These are phyloP conservation scores for Zaprionus ornatus DNA, from an alignment of 1,140 invertebrate genomes.

Conservation along the genomic window DNA sequence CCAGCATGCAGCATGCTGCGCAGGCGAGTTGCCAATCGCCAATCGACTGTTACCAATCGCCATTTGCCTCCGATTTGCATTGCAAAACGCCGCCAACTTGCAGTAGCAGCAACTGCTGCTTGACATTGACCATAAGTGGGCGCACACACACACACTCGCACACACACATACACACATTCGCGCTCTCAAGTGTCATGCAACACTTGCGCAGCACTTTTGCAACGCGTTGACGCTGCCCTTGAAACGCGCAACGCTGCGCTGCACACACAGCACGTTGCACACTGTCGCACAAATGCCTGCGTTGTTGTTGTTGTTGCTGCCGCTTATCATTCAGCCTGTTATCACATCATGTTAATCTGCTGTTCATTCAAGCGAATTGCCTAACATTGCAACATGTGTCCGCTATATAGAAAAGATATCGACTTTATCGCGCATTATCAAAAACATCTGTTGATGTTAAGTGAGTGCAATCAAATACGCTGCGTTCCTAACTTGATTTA, in stretches of 20 bases:
- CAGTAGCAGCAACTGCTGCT: conserved; percentile 5
- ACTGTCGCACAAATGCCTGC: not conserved
- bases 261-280: conserved; percentile 27
- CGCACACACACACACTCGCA: conserved; percentile 10
- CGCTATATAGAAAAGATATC: not conserved
- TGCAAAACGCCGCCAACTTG: not conserved
- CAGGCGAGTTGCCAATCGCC: conserved; percentile 11
- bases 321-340: not conserved
- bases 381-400: not conserved
- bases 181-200: conserved; percentile 25
- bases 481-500: too few relatives aligned
- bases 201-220: conserved; percentile 36
- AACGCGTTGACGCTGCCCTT: conserved; percentile 27
- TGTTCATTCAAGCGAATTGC: not conserved
- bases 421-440: not conserved
- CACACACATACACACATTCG: not conserved
- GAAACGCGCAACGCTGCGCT: conserved; percentile 39
- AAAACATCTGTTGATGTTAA: not conserved
- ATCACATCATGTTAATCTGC: conserved; percentile 1
- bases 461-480: not conserved
- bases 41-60: not conserved
- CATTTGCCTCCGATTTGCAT: conserved; percentile 20
- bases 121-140: conserved; percentile 50
- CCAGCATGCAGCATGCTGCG: conserved; percentile 19
- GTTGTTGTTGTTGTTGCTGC: not conserved